phyloP scores from a whole-genome alignment of 2,888 invertebrate genomes.

The Lucinisca nassula region DNA sequence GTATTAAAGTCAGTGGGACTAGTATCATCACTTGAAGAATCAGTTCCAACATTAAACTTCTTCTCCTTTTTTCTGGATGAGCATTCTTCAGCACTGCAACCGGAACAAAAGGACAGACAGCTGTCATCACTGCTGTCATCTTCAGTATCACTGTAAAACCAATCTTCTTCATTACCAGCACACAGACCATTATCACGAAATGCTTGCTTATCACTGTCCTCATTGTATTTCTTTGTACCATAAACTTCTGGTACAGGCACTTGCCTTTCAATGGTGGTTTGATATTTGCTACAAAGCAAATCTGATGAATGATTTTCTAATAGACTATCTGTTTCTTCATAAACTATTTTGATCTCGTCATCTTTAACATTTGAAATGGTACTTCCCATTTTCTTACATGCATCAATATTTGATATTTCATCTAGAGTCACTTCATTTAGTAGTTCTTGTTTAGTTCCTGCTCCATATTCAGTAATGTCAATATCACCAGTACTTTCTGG shows the following conservation, averaged over 20 bases:
- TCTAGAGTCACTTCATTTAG: too few species aligned
- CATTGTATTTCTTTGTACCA: too few species aligned
- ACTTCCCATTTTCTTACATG: neutral
- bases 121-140: constrained; percentile 23
- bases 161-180: neutral
- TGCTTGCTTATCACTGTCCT: neutral
- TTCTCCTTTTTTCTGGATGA: neutral
- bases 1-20: neutral
- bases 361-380: neutral
- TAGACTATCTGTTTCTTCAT: too few species aligned
- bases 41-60: neutral
- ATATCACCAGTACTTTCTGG: too few species aligned
- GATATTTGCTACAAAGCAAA: too few species aligned
- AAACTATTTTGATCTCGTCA: neutral
- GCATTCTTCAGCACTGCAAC: constrained; percentile 33
- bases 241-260: too few species aligned
- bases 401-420: too few species aligned
- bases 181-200: neutral
- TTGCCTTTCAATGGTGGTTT: too few species aligned
- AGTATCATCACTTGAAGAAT: constrained; percentile 3
- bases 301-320: too few species aligned
- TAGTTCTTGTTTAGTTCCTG: too few species aligned
- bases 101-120: constrained; percentile 17
- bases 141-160: neutral
- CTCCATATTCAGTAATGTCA: too few species aligned